Evolutionary conservation across 2,797 vertebrate genomes (phyloP).

Genomic region (Aphelocoma californica): DNA sequence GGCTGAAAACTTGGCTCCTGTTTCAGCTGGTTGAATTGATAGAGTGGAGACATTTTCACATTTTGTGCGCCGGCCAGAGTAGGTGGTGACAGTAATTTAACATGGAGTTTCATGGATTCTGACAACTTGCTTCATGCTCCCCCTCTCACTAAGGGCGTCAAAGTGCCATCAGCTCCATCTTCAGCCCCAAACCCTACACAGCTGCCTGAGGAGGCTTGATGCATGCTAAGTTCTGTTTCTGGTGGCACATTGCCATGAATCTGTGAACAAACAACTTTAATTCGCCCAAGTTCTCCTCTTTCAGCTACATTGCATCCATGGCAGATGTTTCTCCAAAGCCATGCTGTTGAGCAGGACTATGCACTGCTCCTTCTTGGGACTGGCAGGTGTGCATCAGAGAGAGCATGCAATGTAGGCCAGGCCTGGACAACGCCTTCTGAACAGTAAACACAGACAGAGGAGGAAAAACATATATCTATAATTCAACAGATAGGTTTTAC

Average conservation of each 20-base stretch:
- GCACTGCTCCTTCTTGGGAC: background rate
- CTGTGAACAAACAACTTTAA: accelerated
- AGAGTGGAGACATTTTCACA: background rate
- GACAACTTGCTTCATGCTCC: accelerated
- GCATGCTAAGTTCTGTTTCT: accelerated
- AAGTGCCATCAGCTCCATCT: background rate
- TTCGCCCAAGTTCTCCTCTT: background rate
- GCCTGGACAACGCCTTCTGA: background rate
- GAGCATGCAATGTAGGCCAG: accelerated
- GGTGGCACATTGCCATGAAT: accelerated
- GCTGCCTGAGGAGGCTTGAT: accelerated
- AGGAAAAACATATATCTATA: background rate
- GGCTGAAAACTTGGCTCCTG: background rate
- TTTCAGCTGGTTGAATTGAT: background rate
- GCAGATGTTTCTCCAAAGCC: background rate
- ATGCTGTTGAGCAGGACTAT: accelerated
- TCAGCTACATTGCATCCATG: accelerated
- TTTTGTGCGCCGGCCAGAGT: background rate
- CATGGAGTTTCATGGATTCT: background rate
- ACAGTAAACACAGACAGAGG: background rate
- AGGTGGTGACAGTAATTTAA: accelerated
- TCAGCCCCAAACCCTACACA: accelerated
- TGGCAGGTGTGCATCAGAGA: background rate
- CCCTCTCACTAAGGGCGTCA: background rate
- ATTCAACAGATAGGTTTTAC: background rate